Base-by-base conservation (phyloP, 2,888 invertebrate species). In the Rosalia funebris region DNA sequence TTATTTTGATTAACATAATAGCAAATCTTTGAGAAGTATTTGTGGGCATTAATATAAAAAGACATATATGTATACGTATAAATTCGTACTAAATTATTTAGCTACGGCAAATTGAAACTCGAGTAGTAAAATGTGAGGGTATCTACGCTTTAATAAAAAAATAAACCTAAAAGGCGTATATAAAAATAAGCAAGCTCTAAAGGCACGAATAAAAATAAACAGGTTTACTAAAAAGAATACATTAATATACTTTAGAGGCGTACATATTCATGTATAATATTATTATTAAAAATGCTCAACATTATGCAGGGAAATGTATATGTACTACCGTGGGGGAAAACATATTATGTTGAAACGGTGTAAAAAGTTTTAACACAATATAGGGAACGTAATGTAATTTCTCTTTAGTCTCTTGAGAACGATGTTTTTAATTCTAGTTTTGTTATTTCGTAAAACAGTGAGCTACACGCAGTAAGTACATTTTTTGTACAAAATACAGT, bases 341-440 rank as follows among this genome's bases (percentile, higher is more conserved):
- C 16, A 41, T 41, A 9, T 15, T 16, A 41, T n/a, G 41, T 3
- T 10, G 16, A 1, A 16, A 41, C 34, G 16, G 41, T 41, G 16
- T 41, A 41, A 41, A 41, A 15, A 37, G 37, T 41, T 41, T 41
- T 41, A 41, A 41, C 17, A 16, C 10, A 41, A 16, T 41, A 10
- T 41, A 41, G 16, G 10, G 34, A 11, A 10, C 5, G 34, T n/a
- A n/a, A n/a, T 2, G 34, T n/a, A 34, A 34, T 34, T 7, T 10
- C 34, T 34, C 2, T 34, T n/a, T 7, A 2, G 10, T 5, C 34
- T 10, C 34, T 34, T n/a, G 34, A n/a, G 34, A 34, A n/a, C 2
- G 2, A 34, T 34, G 34, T n/a, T 2, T 34, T 34, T 34, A 7
- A 34, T 7, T 34, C 10, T 34, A 7, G 11, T 34, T 34, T 34